A percentile compares a stretch with the other conserved stretches of the same genome.
phyloP scores from a whole-genome alignment of 2,797 vertebrate genomes.

The Acipenser transmontanus region DNA sequence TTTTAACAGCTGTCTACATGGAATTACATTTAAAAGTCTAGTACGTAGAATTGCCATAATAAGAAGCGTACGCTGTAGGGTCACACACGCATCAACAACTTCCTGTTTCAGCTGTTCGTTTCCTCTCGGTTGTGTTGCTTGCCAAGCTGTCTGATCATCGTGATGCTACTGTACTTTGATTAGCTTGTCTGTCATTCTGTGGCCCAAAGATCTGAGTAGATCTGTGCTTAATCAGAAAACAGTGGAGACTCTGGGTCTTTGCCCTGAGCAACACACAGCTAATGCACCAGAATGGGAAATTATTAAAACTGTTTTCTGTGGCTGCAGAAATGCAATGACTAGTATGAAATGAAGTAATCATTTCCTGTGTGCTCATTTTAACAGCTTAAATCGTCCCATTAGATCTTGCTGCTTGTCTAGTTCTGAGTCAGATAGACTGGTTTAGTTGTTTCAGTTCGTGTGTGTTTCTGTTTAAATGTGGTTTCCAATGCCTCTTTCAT shows the following conservation, averaged over 20 bases:
- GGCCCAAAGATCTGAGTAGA: too few relatives aligned
- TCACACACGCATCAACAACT: neutral
- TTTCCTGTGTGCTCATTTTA: too few relatives aligned
- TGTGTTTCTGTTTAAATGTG: too few relatives aligned
- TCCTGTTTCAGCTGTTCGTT: neutral
- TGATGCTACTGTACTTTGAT: neutral
- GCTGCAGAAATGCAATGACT: too few relatives aligned
- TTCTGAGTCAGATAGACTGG: too few relatives aligned
- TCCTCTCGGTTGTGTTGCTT: neutral
- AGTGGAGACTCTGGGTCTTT: neutral
- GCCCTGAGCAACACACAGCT: too few relatives aligned
- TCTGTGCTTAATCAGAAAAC: neutral
- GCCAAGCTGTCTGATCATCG: neutral
- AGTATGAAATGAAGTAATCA: too few relatives aligned
- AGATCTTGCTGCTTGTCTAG: too few relatives aligned
- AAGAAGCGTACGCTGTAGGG: slow-evolving; percentile 11
- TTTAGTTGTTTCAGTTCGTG: too few relatives aligned
- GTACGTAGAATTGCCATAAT: slow-evolving; percentile 8
- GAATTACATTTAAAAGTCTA: slow-evolving; percentile 39
- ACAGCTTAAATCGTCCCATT: too few relatives aligned
- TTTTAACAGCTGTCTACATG: slow-evolving; percentile 40
- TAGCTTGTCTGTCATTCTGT: too few relatives aligned
- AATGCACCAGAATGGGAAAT: neutral
- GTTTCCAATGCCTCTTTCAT: too few relatives aligned
- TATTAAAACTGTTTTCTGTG: neutral